Percentiles rank a stretch among this genome's conserved stretches.
These are phyloP conservation scores for Drosophila merina DNA, from an alignment of 2,888 invertebrate genomes.

Conservation along the genomic window DNA sequence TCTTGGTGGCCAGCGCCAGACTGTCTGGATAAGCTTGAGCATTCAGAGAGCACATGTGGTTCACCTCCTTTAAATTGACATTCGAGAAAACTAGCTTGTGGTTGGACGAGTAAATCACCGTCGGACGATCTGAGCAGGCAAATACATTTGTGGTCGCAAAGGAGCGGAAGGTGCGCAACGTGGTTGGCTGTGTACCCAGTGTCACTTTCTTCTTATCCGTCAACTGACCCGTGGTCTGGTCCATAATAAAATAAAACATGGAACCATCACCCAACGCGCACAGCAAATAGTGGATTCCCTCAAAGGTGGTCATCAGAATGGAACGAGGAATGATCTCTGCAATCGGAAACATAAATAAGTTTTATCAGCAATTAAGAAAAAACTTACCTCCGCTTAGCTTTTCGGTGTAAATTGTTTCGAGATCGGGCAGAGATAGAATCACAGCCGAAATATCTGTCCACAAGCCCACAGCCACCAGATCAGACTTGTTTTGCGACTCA, in stretches of 20 bases:
- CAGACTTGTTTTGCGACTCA: constrained; percentile 86
- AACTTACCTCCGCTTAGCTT: constrained; percentile 91
- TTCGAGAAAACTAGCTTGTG: constrained; percentile 99
- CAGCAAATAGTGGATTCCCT: constrained; percentile 94
- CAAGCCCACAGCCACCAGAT: constrained; percentile 94
- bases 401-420: constrained; percentile 93
- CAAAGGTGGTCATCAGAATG: constrained; percentile 96
- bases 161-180: constrained; percentile 94
- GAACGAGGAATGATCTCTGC: constrained; percentile 98
- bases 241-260: constrained; percentile 96
- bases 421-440: constrained; percentile 91
- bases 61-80: constrained; percentile 96
- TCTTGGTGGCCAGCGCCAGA: constrained; percentile 83
- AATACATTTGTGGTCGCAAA: constrained; percentile 97
- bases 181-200: constrained; percentile 98
- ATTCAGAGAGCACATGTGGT: constrained; percentile 99
- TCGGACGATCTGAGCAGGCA: constrained; percentile 99
- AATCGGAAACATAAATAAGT: neutral
- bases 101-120: constrained; percentile 99
- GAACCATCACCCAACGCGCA: constrained; percentile 99
- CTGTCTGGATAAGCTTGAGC: constrained; percentile 97
- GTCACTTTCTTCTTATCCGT: constrained; percentile 97
- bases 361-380: neutral
- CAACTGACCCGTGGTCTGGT: constrained; percentile 89
- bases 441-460: constrained; percentile 99